phyloP scores from a whole-genome alignment of 2,113 vertebrate species.

The Sinocyclocheilus grahami region DNA sequence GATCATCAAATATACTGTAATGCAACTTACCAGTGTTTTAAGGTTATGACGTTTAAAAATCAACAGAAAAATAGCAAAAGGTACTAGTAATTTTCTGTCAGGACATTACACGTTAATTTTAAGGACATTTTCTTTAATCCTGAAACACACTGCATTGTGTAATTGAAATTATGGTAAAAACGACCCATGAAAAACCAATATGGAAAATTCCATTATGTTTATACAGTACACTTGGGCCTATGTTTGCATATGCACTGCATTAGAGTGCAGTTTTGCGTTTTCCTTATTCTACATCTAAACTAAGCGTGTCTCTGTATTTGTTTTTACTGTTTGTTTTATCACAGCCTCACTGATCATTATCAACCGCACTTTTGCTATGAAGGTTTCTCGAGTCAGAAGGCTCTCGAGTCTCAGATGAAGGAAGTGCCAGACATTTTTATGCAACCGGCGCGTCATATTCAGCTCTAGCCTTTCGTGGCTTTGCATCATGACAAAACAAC shows the following conservation, averaged over 20 bases:
- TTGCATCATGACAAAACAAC: constrained; percentile 13
- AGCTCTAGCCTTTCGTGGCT: constrained; percentile 21
- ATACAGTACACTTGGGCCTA: neutral
- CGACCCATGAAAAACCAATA: neutral
- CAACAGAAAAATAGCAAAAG: no score
- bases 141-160: neutral
- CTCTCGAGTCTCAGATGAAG: constrained; percentile 17
- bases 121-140: neutral
- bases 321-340: neutral
- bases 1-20: neutral
- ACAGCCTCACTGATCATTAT: neutral
- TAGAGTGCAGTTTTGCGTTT: neutral
- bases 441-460: neutral
- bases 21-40: neutral
- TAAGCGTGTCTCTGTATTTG: neutral
- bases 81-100: neutral
- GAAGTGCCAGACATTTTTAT: constrained; percentile 20
- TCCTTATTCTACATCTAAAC: neutral
- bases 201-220: neutral
- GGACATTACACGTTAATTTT: neutral
- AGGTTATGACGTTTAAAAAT: no score
- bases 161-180: neutral
- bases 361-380: neutral
- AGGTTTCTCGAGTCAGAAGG: neutral
- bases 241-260: no score